Conservation (phyloP, 1,140 invertebrate genomes). For the Listronotus oregonensis region DNA sequence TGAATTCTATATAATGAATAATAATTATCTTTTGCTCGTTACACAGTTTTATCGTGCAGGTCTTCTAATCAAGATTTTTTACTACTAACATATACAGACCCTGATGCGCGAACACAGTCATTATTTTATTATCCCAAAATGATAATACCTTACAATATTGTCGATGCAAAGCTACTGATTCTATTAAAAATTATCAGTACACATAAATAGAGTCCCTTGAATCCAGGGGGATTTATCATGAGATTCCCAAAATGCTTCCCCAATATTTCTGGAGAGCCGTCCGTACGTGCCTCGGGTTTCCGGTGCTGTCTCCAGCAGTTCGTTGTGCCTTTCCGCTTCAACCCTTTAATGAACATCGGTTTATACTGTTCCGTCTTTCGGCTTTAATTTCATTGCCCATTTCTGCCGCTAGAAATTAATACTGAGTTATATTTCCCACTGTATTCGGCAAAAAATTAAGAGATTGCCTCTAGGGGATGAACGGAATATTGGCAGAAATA, state of each 20-base stretch:
- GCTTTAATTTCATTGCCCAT: constrained; percentile 44
- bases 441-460: constrained; percentile 30
- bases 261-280: constrained; percentile 26
- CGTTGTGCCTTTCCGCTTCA: constrained; percentile 28
- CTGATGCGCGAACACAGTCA: no score
- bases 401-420: constrained; percentile 39
- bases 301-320: constrained; percentile 34
- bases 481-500: neutral
- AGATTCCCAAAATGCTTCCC: constrained; percentile 26
- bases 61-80: no score
- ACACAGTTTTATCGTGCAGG: no score
- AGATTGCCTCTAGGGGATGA: constrained; percentile 16
- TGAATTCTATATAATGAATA: no score
- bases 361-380: constrained; percentile 43
- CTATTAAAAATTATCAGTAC: constrained; percentile 14
- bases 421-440: constrained; percentile 35
- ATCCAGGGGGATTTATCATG: constrained; percentile 17
- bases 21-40: no score
- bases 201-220: constrained; percentile 12
- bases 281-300: constrained; percentile 34
- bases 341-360: constrained; percentile 40
- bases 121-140: no score
- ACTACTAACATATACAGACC: no score
- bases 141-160: no score
- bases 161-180: no score